phyloP scores from a whole-genome alignment of 1,140 invertebrate species.

The Saxidomus purpurata region DNA sequence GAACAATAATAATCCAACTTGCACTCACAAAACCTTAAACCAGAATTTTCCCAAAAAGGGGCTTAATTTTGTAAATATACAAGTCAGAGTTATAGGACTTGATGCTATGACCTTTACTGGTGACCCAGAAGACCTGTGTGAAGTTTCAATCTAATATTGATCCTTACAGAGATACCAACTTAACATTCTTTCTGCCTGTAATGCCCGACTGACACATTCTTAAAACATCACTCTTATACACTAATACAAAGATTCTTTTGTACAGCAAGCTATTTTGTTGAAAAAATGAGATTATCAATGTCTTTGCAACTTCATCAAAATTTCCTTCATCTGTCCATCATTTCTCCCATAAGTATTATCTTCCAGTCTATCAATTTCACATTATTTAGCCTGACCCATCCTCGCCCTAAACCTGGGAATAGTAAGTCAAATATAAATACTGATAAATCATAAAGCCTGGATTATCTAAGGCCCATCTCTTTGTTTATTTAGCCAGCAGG shows the following conservation, averaged over 20 bases:
- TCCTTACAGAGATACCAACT: no score
- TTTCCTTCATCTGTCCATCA: constrained; percentile 5
- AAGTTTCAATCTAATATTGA: no score
- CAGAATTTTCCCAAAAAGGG: no score
- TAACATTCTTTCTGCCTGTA: not conserved
- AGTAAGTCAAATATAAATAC: constrained; percentile 61
- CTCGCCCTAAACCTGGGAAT: not conserved
- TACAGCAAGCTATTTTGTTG: not conserved
- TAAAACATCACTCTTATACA: not conserved
- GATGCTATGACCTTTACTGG: no score
- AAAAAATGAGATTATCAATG: not conserved
- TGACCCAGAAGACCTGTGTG: no score
- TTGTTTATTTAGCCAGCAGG: constrained; percentile 35
- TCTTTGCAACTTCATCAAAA: constrained; percentile 12
- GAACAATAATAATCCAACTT: no score
- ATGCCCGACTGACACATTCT: not conserved
- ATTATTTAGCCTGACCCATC: constrained; percentile 38
- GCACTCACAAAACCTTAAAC: no score
- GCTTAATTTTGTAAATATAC: no score
- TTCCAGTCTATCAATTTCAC: constrained; percentile 14
- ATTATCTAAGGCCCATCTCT: constrained; percentile 32
- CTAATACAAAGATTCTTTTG: constrained; percentile 13
- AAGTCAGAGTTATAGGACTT: no score
- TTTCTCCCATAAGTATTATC: not conserved
- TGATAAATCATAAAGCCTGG: constrained; percentile 59